phyloP scores from a whole-genome alignment of 2,888 invertebrate species.

The Rhingia campestris region DNA sequence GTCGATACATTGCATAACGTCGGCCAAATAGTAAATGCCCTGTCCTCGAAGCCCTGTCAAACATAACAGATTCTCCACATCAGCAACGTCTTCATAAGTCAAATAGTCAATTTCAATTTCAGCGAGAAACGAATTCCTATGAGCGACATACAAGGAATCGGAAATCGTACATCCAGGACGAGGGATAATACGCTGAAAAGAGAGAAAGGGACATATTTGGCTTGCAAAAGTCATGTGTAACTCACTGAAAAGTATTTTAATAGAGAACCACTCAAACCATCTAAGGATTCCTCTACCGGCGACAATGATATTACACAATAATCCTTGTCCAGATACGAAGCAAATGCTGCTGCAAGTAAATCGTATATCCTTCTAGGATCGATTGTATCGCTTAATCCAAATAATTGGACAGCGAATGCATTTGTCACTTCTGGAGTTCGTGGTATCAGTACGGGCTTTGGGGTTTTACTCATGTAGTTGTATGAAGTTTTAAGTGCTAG shows the following conservation, averaged over 20 bases:
- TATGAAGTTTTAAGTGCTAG: neutral
- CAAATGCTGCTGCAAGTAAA: slow-evolving; percentile 87
- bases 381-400: slow-evolving; percentile 77
- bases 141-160: slow-evolving; percentile 78
- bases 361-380: slow-evolving; percentile 84
- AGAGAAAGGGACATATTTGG: neutral
- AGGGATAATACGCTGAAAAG: slow-evolving; percentile 76
- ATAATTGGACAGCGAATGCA: slow-evolving; percentile 78
- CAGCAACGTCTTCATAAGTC: slow-evolving; percentile 70
- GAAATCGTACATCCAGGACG: slow-evolving; percentile 76
- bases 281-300: slow-evolving; percentile 48
- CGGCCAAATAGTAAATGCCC: slow-evolving; percentile 59
- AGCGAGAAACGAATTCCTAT: slow-evolving; percentile 78
- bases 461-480: slow-evolving; percentile 9
- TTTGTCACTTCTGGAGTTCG: slow-evolving; percentile 14
- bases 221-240: neutral
- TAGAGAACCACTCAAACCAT: slow-evolving; percentile 64
- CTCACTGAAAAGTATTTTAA: slow-evolving; percentile 78
- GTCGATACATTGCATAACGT: slow-evolving; percentile 66
- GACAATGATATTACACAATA: slow-evolving; percentile 81
- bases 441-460: neutral
- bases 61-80: slow-evolving; percentile 68
- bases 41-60: neutral
- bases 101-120: slow-evolving; percentile 76
- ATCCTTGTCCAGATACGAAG: slow-evolving; percentile 86